Conservation (phyloP, 2,888 invertebrate genomes). For the Limenitis camilla region DNA sequence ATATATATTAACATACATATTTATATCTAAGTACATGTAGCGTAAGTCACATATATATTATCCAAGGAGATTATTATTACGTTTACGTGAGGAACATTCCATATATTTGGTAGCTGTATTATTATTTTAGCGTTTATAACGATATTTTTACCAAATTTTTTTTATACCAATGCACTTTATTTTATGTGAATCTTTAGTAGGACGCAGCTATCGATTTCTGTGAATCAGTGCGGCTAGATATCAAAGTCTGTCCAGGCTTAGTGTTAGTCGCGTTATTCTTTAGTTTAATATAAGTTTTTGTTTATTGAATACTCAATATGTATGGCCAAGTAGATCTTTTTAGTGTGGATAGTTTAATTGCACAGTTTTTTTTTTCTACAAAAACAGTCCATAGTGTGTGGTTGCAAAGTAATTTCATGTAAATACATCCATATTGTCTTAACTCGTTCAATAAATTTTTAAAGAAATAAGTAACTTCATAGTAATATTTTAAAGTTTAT, state of each 20-base stretch:
- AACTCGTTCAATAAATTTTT: no score
- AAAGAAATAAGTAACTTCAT: no score
- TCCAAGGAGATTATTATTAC: slow-evolving; percentile 58
- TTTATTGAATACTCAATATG: slow-evolving; percentile 36
- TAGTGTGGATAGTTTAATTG: slow-evolving; percentile 14
- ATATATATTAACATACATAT: slow-evolving; percentile 30
- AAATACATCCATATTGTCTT: no score
- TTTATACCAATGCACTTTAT: slow-evolving; percentile 71
- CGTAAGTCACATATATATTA: slow-evolving; percentile 32
- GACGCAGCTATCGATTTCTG: slow-evolving; percentile 32
- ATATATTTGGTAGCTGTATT: slow-evolving; percentile 58
- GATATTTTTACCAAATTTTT: slow-evolving; percentile 66
- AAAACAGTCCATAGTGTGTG: not conserved
- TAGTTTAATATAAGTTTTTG: slow-evolving; percentile 22
- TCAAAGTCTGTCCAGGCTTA: not conserved
- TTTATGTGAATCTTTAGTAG: slow-evolving; percentile 38
- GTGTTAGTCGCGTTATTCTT: slow-evolving; percentile 11
- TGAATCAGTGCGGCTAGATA: not conserved
- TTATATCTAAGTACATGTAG: slow-evolving; percentile 31
- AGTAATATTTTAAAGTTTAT: no score
- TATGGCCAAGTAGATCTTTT: slow-evolving; percentile 32
- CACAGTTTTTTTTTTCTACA: no score
- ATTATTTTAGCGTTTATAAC: slow-evolving; percentile 56
- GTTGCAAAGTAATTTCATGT: no score
- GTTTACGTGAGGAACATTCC: slow-evolving; percentile 46